These are phyloP conservation scores for Synanthedon vespiformis DNA, from an alignment of 2,888 invertebrate genomes.

Conservation along the genomic window DNA sequence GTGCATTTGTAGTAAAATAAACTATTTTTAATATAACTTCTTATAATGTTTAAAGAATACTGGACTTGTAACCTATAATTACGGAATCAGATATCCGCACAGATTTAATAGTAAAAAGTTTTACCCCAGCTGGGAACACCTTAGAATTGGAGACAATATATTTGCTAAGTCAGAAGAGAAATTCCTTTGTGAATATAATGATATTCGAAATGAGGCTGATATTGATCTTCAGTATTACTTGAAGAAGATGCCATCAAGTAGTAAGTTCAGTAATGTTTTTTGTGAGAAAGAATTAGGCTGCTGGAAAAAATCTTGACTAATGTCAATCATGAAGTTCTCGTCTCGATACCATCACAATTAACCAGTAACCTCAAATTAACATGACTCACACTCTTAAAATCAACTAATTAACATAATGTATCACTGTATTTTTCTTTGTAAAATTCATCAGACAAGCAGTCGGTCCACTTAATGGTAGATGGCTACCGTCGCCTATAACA, in stretches of 20 bases:
- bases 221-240: conserved; percentile 32
- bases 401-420: too few species aligned
- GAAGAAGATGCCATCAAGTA: conserved; percentile 6
- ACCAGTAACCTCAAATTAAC: too few species aligned
- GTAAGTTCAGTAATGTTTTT: conserved; percentile 14
- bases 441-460: too few species aligned
- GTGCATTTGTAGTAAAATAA: not conserved
- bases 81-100: conserved; percentile 21
- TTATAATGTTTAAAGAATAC: conserved; percentile 19
- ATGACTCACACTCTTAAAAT: too few species aligned
- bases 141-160: conserved; percentile 22
- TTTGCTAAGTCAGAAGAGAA: conserved; percentile 35
- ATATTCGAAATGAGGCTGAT: conserved; percentile 29
- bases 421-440: too few species aligned
- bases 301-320: too few species aligned
- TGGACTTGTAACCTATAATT: conserved; percentile 22
- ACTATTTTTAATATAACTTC: not conserved
- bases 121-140: conserved; percentile 45
- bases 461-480: too few species aligned
- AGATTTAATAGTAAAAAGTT: conserved; percentile 28
- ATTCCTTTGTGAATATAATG: conserved; percentile 18
- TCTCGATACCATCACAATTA: too few species aligned
- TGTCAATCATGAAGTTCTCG: too few species aligned
- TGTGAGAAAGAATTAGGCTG: too few species aligned
- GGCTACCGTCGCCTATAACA: too few species aligned